A percentile compares a stretch with the other conserved stretches of the same genome.
Evolutionary conservation across 2,113 vertebrate species (phyloP).

Genomic region (Pelecanus crispus): DNA sequence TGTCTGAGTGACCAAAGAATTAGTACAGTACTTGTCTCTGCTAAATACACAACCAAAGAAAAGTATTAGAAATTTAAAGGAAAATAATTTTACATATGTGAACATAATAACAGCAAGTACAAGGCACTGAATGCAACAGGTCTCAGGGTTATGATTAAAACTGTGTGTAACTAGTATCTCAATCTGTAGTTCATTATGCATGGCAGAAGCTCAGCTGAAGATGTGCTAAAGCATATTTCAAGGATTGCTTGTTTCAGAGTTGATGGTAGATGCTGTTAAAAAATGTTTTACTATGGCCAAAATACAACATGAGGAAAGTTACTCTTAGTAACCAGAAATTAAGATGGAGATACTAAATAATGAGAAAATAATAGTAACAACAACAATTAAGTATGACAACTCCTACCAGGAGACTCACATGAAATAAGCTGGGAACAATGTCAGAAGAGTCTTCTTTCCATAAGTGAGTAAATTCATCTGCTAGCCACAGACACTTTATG

Average conservation of each 20-base stretch:
- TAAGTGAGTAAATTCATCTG: neutral
- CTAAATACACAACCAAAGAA: neutral
- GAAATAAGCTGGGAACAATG: neutral
- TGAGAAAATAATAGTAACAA: neutral
- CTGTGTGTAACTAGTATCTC: neutral
- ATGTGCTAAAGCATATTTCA: neutral
- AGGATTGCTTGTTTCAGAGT: neutral
- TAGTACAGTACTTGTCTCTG: neutral
- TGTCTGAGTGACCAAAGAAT: neutral
- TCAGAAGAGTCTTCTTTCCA: neutral
- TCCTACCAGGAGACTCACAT: neutral
- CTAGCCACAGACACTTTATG: neutral
- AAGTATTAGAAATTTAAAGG: neutral
- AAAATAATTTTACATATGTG: neutral
- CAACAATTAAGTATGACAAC: neutral
- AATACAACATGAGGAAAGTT: neutral
- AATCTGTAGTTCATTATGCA: neutral
- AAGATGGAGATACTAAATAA: neutral
- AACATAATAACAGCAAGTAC: neutral
- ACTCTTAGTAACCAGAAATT: neutral
- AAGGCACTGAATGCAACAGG: fast-evolving
- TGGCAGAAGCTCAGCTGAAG: neutral
- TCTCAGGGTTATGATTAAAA: neutral
- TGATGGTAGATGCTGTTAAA: neutral
- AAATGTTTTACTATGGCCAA: neutral